Base-by-base conservation (phyloP, 2,797 vertebrate species). In the Eidolon dupreanum region DNA sequence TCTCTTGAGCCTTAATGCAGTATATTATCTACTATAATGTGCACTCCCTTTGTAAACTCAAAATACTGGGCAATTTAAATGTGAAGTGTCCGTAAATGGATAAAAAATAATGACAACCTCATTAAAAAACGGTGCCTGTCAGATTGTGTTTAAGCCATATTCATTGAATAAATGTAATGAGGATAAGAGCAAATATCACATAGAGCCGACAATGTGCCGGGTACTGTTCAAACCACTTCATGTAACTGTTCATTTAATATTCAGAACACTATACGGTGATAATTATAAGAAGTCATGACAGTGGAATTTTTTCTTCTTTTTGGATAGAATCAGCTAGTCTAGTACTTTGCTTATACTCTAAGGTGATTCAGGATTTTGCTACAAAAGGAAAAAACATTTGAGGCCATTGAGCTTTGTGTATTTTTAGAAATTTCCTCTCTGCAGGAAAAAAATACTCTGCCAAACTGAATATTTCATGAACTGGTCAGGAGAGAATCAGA, bases 391-490 rank as follows among this genome's bases (percentile, higher is more conserved):
- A 94, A 88, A 94, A 91, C 12, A 57, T 41, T 81, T 53, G 51
- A 93, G 70, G 41, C 19, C 53, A 49, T 8, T 84, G 61, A 92
- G 16, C 53, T 66, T 77, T 5, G 8, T 13, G 16, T 78, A 49
- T 70, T 95, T 92, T 79, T 16, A 51, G 78, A 92, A 88, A 93
- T 84, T 63, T 88, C 43, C 65, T 96, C 92, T 74, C 8, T 81
- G 49, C 94, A 90, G 33, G 46, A 33, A 57, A 77, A 31, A n/a
- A 41, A 92, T 51, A 78, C 53, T 87, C 77, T 90, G 28, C 74
- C 78, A 86, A 86, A 87, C 79, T 36, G 88, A 97, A 70, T 79
- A 90, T 51, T 87, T 83, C 66, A 16, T 90, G 83, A 91, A 93
- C 19, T 88, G n/a, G 31, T 43, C 19, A 3, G 85, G 28, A 41